Base-by-base conservation (phyloP, 1,140 invertebrate species). In the Saccostrea glomerata region DNA sequence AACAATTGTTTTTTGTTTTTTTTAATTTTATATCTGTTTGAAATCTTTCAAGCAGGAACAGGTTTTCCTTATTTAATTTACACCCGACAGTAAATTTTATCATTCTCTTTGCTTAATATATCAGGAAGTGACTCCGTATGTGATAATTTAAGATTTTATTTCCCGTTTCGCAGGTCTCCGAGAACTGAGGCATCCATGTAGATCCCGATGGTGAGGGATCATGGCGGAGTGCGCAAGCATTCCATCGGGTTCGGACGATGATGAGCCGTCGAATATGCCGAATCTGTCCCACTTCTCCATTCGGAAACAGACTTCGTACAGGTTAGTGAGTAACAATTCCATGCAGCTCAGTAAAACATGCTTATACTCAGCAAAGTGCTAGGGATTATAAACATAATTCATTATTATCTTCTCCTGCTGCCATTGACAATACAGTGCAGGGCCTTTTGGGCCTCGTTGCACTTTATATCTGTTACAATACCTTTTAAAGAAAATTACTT, bases 251-350 rank as follows among this genome's bases (percentile, higher is more conserved):
- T 87, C 87, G 2, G 87, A 87, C 1, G 87, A 89, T 55, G 86
- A 83, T 4, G 91, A 90, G 17, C 88, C 83, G 17, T 87, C 83
- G 1, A 56, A 60, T 23, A 40, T 88, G 15, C 77, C 23, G 2
- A 86, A 89, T 82, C 87, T 89, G 54, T 83, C 88, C 7, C 87
- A 91, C 55, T 91, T 91, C 83, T 90, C 90, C 56, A 89, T 89
- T 47, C 85, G 87, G 54, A 91, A 91, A 70, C 90, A 91, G 73
- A 91, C 90, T 30, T 91, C 90, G 9, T 91, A 91, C 88, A 91
- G 90, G 90, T 91, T 82, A 40, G 86, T 47, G 40, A 47, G 6
- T 47, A 0, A 47, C 47, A 47, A 47, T 6, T 47, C 47, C 47
- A 47, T 9, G 2, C 47, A 47, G 30, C 2, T 1, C 30, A 36